A percentile compares a stretch with the other conserved stretches of the same genome.
Conservation (phyloP, 2,113 vertebrate genomes). For the Edolisoma coerulescens region DNA sequence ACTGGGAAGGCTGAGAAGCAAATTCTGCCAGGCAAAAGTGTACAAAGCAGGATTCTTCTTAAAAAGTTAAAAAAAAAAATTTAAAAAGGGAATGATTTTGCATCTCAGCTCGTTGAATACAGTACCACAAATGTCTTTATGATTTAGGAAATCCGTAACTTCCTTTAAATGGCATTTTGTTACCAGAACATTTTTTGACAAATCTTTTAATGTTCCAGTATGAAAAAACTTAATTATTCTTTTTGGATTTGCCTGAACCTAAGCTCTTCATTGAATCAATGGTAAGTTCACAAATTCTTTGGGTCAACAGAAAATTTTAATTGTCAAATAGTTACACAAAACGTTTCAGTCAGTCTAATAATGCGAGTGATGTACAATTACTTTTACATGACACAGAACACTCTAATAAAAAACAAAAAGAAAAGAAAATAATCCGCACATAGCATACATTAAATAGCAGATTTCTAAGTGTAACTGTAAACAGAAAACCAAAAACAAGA, state of each 20-base stretch:
- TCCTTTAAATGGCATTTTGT: neutral
- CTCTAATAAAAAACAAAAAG: neutral
- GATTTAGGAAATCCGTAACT: neutral
- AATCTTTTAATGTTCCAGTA: neutral
- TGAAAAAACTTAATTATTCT: neutral
- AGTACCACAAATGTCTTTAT: neutral
- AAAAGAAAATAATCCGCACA: neutral
- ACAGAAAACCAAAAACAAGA: neutral
- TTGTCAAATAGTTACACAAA: neutral
- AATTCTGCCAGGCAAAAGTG: neutral
- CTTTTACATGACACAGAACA: neutral
- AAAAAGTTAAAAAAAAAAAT: neutral
- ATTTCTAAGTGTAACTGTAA: neutral
- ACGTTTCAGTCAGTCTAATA: neutral
- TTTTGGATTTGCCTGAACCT: neutral
- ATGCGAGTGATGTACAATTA: neutral
- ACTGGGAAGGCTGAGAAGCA: neutral
- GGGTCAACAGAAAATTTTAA: neutral
- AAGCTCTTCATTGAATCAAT: neutral
- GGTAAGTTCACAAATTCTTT: neutral
- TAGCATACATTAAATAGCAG: neutral
- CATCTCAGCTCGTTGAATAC: neutral
- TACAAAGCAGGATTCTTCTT: neutral
- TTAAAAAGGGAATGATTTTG: rapidly evolving
- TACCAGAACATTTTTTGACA: neutral